Evolutionary conservation across 2,888 invertebrate genomes (phyloP), one percentile per base, ranked within the genome.

Genomic region (Galerucella pusilla): DNA sequence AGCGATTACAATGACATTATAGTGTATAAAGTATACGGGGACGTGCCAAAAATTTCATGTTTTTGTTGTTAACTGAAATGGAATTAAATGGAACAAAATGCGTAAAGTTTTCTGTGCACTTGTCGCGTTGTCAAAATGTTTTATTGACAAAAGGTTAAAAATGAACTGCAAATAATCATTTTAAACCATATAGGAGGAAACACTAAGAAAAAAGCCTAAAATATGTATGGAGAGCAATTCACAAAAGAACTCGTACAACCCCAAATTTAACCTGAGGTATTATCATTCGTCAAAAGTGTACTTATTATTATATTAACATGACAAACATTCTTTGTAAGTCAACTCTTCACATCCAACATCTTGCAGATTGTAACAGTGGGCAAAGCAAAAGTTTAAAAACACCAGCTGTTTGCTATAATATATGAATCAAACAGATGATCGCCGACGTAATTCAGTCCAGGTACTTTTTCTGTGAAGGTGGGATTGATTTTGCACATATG

Each of bases 291-390:
- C 52, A 52, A 52, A 52, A 52, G n/a, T 52, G 52, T 52, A 42
- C n/a, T 52, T 49, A 14, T 14, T 28, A 49, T 49, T 14, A n/a
- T 7, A 52, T 52, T 52, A 52, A 14, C n/a, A 52, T 52, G 52
- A 52, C 52, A 49, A 49, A 49, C 49, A 49, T 49, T 49, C 49
- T 49, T 49, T 52, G n/a, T 52, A n/a, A 52, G 14, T 52, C 14
- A 52, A 52, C 14, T 52, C 52, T 52, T 52, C 52, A 52, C 52
- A n/a, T 52, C 52, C 52, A 52, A 52, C 52, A 52, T 52, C n/a
- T 52, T 52, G 52, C 52, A 52, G 52, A n/a, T 52, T 52, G 52
- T n/a, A 52, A 52, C 52, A n/a, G 52, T n/a, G 52, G n/a, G 14
- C n/a, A 14, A 52, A 52, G 52, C n/a, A 52, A 52, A 52, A 52